Base-by-base conservation (phyloP, 2,888 invertebrate genomes). In the Monopis laevigella region DNA sequence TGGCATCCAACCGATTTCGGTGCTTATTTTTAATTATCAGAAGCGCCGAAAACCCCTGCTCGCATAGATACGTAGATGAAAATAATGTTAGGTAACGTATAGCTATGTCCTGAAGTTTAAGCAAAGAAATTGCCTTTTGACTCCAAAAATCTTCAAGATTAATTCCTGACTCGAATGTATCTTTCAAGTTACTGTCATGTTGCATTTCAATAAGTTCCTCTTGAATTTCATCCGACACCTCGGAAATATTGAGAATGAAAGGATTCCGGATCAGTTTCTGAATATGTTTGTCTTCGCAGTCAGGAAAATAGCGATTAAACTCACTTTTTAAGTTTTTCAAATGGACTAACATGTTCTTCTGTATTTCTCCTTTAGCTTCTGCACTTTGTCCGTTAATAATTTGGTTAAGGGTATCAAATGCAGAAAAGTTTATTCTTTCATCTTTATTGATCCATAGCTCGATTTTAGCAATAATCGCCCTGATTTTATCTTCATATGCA, bases 71-170 rank as follows among this genome's bases (percentile, higher is more conserved):
- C 2, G 42, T 48, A 10, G 43, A 41, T 42, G 46, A 46, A 44
- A 49, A 48, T 35, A 47, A 48, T 12, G 40, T 48, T 47, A 66
- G 41, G 30, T 27, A 44, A 43, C 27, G 36, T 35, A 24, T 32
- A 41, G 47, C 44, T 43, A 48, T 49, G 26, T 49, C 45, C 47
- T 48, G 47, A 44, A 48, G 19, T 13, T 51, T 50, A 24, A 48
- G 43, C 2, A 43, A 50, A 45, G 43, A 43, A 46, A 48, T 47
- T 46, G 43, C 45, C 34, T 41, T 46, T 47, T 47, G 44, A 32
- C 45, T 48, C 47, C 45, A 43, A 46, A 44, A 45, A 45, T 45
- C 44, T 44, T 45, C 41, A 42, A 48, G 42, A 39, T 43, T 43
- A 30, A 44, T 43, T 46, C 42, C 42, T 46, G 45, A 30, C 36